A percentile compares a stretch with the other conserved stretches of the same genome.
These are phyloP conservation scores for Drosophila ananassae DNA, from an alignment of 1,140 invertebrate genomes.

Conservation along the genomic window DNA sequence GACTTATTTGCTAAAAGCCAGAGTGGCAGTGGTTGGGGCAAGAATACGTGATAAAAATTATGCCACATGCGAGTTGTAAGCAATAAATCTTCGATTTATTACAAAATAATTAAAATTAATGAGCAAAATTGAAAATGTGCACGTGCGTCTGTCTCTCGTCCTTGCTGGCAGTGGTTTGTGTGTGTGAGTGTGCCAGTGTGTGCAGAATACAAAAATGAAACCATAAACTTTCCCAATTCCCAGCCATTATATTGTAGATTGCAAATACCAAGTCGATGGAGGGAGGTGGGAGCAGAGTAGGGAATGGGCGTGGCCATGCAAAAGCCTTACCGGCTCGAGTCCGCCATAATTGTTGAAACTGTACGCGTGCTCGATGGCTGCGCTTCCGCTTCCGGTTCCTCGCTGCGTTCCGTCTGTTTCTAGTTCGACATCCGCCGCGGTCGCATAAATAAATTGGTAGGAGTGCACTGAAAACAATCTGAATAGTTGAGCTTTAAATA, in stretches of 20 bases:
- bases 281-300: too few species aligned
- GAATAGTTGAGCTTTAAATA: too few species aligned
- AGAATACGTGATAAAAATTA: constrained; percentile 74
- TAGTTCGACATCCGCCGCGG: neutral
- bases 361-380: constrained; percentile 41
- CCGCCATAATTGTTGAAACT: constrained; percentile 46
- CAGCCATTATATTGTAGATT: constrained; percentile 46
- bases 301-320: constrained; percentile 24
- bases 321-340: constrained; percentile 15
- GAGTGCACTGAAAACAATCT: neutral
- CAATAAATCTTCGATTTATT: constrained; percentile 82
- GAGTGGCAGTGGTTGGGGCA: neutral
- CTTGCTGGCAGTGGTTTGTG: constrained; percentile 1
- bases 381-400: constrained; percentile 50
- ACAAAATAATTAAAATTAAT: constrained; percentile 83
- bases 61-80: constrained; percentile 72
- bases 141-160: constrained; percentile 53
- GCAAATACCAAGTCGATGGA: constrained; percentile 12
- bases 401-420: neutral
- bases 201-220: constrained; percentile 55
- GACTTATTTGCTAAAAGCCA: neutral
- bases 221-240: constrained; percentile 69
- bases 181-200: constrained; percentile 20
- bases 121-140: constrained; percentile 78
- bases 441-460: neutral